Base-by-base conservation (phyloP, 2,888 invertebrate genomes). In the Pherbina coryleti region DNA sequence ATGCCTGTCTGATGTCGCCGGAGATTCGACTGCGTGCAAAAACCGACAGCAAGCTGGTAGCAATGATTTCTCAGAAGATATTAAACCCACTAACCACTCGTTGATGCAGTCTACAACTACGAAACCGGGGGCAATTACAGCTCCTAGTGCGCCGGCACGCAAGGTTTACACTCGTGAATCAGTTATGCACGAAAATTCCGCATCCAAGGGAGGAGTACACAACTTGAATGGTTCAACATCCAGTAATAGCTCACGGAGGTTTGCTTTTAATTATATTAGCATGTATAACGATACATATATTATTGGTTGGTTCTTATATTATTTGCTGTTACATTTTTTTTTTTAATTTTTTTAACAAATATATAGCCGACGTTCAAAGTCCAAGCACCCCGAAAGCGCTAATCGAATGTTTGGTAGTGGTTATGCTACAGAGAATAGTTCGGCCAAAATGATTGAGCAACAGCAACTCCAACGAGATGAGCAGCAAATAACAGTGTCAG, bases 131-230 rank as follows among this genome's bases (percentile, higher is more conserved):
- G 3, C 31, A 11, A 19, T 22, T 55, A 22, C 34, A 11, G 17
- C 22, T 25, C 57, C 72, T 4, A 28, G 5, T 22, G 72, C 44
- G 5, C 72, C 60, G 9, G 57, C 49, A 8, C 72, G 57, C 22
- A 28, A 34, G 44, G 34, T 60, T 25, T 95, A 94, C 92, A 94
- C 94, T 1, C 91, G 95, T 22, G 95, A 95, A 85, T 93, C 95
- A 87, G 95, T 93, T 89, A 91, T 95, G 67, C 95, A 95, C 87
- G 93, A 93, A 82, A 92, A 92, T 51, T 93, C 94, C 11, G 94
- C 93, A 51, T 94, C 93, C 69, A 93, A 93, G 62, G 93, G 93
- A 1, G 93, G 93, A n/a, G 78, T 81, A 2, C 81, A 82, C 31
- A 79, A 81, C 8, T 44, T 49, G 9, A 82, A 81, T 57, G 37